Base-by-base conservation (phyloP, 2,113 vertebrate genomes). In the Rhinolophus sinicus region DNA sequence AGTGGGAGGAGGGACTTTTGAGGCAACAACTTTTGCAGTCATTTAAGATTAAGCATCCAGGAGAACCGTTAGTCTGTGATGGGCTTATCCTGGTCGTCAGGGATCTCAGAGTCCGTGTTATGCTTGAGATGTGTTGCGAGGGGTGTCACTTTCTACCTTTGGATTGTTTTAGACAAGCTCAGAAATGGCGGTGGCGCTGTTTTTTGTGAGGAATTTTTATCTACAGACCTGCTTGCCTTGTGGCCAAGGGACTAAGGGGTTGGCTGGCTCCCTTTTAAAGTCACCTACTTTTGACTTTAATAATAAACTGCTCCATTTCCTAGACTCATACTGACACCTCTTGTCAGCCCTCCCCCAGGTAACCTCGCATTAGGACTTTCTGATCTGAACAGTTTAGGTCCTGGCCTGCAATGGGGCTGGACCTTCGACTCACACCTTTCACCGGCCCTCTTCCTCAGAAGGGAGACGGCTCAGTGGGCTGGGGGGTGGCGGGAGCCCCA, bases 271-370 rank as follows among this genome's bases (percentile, higher is more conserved):
- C 38, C 78, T 92, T 95, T 92, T 88, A 50, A 89, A 89, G 72
- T 89, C 50, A 54, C 47, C 62, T 30, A 2, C 47, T 81, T 84
- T 65, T 60, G 62, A 35, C 35, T 81, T 88, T 64, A 90, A 80
- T 86, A 64, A 77, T 90, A 81, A 96, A 87, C 76, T 54, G 38
- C 65, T 84, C 64, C 14, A 70, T 90, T 95, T 97, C 69, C 64
- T 83, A 95, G 91, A n/a, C 69, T 64, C 56, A 21, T 21, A 18
- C 14, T 2, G 60, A 13, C 44, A 13, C 54, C 54, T 54, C 40
- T 87, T 73, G 88, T 85, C 96, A 85, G 73, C 80, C 24, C 26
- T 60, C 14, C 44, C 70, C 26, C 14, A 3, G 24, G 75, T 58
- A 33, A 65, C 88, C 60, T 83, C 13, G 8, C 3, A 18, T 52